These are phyloP conservation scores for Maniola hyperantus DNA, from an alignment of 2,888 invertebrate species.

Conservation along the genomic window DNA sequence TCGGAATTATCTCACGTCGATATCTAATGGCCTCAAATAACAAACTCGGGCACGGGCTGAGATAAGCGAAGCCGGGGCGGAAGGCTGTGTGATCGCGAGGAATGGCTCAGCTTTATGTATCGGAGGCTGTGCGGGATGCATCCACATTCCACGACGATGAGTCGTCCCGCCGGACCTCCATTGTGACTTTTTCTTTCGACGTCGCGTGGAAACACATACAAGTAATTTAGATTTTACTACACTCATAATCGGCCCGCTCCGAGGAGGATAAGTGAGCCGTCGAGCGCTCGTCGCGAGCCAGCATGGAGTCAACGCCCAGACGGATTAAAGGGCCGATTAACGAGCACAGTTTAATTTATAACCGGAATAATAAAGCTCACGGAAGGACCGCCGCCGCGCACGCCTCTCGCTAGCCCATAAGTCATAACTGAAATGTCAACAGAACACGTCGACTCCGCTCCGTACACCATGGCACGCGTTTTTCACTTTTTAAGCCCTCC, in stretches of 20 bases:
- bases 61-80: constrained; percentile 9
- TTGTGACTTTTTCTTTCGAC: constrained; percentile 49
- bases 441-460: constrained; percentile 46
- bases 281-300: constrained; percentile 48
- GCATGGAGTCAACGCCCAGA: constrained; percentile 77
- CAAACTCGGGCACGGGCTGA: constrained; percentile 29
- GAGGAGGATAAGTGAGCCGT: constrained; percentile 55
- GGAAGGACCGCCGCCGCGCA: constrained; percentile 58
- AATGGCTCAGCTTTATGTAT: constrained; percentile 34
- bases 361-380: constrained; percentile 75
- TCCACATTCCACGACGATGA: constrained; percentile 75
- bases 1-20: constrained; percentile 71
- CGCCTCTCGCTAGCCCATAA: constrained; percentile 54
- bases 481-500: constrained; percentile 41
- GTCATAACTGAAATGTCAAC: constrained; percentile 65
- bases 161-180: constrained; percentile 48
- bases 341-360: constrained; percentile 77
- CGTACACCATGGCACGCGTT: constrained; percentile 37
- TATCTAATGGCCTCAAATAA: constrained; percentile 54
- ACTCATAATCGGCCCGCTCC: constrained; percentile 47
- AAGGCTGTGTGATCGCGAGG: constrained; percentile 33
- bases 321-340: constrained; percentile 80
- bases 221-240: constrained; percentile 62
- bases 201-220: constrained; percentile 50
- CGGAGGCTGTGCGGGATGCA: constrained; percentile 60